A percentile compares a stretch with the other conserved stretches of the same genome.
These are phyloP conservation scores for Platycercus adscitus DNA, from an alignment of 2,113 vertebrate genomes.

Conservation along the genomic window DNA sequence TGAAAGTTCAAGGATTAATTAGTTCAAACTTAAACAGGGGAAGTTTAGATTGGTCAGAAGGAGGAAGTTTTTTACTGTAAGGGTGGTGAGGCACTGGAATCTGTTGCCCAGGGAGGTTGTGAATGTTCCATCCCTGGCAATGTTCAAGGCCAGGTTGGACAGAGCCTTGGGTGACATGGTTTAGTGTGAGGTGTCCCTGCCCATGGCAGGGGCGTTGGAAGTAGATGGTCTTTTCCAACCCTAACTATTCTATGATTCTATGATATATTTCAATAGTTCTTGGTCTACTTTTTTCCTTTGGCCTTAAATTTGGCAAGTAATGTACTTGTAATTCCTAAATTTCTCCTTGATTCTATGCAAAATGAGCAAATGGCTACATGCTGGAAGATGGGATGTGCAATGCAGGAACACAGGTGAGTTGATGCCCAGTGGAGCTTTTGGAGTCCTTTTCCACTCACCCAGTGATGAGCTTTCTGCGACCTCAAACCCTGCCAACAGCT, in stretches of 20 bases:
- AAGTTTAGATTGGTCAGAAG: too few relatives aligned
- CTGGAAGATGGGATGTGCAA: accelerated
- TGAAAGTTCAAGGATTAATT: too few relatives aligned
- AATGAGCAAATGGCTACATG: not conserved
- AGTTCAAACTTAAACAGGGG: too few relatives aligned
- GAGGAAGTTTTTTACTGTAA: too few relatives aligned
- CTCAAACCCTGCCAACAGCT: accelerated
- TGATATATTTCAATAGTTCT: not conserved
- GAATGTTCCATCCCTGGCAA: too few relatives aligned
- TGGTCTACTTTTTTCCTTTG: not conserved
- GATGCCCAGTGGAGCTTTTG: not conserved
- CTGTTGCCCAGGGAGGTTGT: too few relatives aligned
- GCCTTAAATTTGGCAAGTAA: not conserved
- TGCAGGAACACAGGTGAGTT: not conserved
- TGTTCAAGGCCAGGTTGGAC: too few relatives aligned
- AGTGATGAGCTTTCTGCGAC: accelerated
- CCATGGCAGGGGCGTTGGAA: not conserved
- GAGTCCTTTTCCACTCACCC: accelerated
- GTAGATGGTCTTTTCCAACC: not conserved
- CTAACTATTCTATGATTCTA: not conserved
- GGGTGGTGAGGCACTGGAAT: too few relatives aligned
- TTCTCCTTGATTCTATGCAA: not conserved
- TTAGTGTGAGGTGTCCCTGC: too few relatives aligned
- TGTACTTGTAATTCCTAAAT: not conserved
- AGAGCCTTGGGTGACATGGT: too few relatives aligned